phyloP scores from a whole-genome alignment of 2,113 vertebrate species.

The Murina feae region DNA sequence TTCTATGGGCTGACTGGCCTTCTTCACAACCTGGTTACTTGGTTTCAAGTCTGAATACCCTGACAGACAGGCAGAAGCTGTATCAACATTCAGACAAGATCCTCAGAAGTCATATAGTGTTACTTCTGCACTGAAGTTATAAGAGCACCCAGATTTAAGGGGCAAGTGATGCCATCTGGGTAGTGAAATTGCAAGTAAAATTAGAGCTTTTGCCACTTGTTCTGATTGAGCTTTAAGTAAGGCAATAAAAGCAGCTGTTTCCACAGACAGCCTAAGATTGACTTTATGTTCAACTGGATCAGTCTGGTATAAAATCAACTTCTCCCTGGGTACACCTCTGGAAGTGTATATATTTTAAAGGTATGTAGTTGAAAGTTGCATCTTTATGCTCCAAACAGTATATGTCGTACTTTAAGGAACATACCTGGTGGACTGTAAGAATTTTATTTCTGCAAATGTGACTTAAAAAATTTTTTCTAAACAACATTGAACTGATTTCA shows the following conservation, averaged over 20 bases:
- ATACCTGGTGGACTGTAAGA: not conserved
- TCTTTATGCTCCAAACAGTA: not conserved
- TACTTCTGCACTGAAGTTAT: not conserved
- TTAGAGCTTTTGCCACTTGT: not conserved
- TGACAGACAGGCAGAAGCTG: not conserved
- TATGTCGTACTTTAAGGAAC: not conserved
- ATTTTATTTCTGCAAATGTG: slow-evolving; percentile 22
- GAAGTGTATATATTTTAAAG: not conserved
- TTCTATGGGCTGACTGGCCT: accelerated
- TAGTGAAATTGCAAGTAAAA: not conserved
- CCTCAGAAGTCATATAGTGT: not conserved
- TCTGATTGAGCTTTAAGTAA: not conserved
- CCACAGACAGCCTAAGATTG: not conserved
- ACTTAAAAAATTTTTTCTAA: slow-evolving; percentile 31
- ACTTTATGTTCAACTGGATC: not conserved
- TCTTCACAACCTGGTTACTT: not conserved
- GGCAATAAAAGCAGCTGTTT: not conserved
- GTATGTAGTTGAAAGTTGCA: not conserved
- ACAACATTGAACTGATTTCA: slow-evolving; percentile 7
- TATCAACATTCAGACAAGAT: not conserved
- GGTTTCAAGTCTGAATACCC: not conserved
- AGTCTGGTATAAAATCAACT: not conserved
- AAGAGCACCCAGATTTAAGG: not conserved
- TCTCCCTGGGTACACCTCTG: not conserved
- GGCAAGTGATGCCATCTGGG: not conserved